Percentiles rank a stretch among this genome's conserved stretches.
Evolutionary conservation across 2,888 invertebrate species (phyloP).

Genomic region (Volucella inflata): DNA sequence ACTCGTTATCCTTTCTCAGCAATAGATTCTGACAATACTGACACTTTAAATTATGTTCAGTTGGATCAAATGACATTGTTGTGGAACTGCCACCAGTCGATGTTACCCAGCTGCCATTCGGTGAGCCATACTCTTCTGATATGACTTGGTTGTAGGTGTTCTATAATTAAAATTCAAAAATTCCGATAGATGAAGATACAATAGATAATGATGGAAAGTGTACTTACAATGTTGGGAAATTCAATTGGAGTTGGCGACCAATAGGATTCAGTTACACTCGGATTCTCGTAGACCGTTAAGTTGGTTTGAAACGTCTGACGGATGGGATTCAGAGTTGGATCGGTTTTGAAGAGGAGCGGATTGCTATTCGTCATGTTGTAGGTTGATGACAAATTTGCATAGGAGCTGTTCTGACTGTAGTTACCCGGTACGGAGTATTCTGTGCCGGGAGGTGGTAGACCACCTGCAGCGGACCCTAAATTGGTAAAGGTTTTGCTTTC

Average conservation of each 20-base stretch:
- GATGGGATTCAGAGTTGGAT: conserved; percentile 81
- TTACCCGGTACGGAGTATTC: conserved; percentile 78
- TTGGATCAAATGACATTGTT: conserved; percentile 51
- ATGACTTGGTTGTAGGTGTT: conserved; percentile 81
- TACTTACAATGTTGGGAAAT: conserved; percentile 79
- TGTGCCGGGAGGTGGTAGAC: conserved; percentile 27
- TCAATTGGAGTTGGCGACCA: conserved; percentile 79
- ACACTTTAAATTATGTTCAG: conserved; percentile 79
- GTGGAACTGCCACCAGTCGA: conserved; percentile 44
- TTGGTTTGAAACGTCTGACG: conserved; percentile 80
- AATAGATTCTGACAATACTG: conserved; percentile 79
- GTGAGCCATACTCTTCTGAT: conserved; percentile 80
- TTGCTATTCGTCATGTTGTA: conserved; percentile 80
- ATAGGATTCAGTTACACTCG: conserved; percentile 78
- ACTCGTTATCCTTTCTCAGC: conserved; percentile 79
- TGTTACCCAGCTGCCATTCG: conserved; percentile 80
- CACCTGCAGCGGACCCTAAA: conserved; percentile 78
- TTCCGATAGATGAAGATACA: background rate
- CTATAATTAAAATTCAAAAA: conserved; percentile 74
- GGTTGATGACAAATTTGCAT: conserved; percentile 78
- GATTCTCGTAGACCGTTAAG: conserved; percentile 79
- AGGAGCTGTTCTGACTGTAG: conserved; percentile 79
- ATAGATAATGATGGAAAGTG: background rate
- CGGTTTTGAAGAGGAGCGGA: conserved; percentile 81
- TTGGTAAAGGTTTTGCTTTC: conserved; percentile 83